A percentile compares a stretch with the other conserved stretches of the same genome.
phyloP scores from a whole-genome alignment of 2,797 vertebrate species.

The Cuniculus paca region DNA sequence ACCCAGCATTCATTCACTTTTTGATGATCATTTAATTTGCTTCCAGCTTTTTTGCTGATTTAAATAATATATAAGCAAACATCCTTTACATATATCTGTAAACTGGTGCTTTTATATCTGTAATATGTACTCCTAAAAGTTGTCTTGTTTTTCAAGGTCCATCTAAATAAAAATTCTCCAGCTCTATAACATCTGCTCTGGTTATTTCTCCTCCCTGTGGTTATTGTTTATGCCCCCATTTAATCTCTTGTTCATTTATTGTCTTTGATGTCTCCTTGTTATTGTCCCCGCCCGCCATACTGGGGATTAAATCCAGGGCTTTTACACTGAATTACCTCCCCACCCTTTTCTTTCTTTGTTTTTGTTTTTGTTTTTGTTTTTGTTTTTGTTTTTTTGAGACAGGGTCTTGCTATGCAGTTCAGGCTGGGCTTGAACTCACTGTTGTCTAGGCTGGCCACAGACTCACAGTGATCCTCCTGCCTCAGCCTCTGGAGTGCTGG shows the following conservation, averaged over 20 bases:
- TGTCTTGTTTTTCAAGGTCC: constrained; percentile 20
- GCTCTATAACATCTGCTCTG: background rate
- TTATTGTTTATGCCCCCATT: background rate
- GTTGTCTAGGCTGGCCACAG: background rate
- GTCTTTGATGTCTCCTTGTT: constrained; percentile 15
- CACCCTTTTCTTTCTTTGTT: background rate
- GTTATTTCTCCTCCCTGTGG: background rate
- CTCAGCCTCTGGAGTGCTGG: background rate
- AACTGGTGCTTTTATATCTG: background rate
- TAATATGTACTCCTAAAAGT: constrained; percentile 20
- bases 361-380: background rate
- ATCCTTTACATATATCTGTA: background rate
- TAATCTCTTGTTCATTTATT: background rate
- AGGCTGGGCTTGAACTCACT: background rate
- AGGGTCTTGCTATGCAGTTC: background rate
- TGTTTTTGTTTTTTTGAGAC: background rate
- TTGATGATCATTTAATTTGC: constrained; percentile 4
- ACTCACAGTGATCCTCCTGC: background rate
- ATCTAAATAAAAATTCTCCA: constrained; percentile 23
- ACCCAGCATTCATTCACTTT: background rate
- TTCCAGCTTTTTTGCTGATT: constrained; percentile 51
- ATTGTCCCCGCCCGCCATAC: background rate
- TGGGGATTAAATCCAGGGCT: background rate
- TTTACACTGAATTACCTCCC: background rate
- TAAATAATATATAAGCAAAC: constrained; percentile 27